Base-by-base conservation (phyloP, 2,797 vertebrate species). In the Takifugu ocellatus region DNA sequence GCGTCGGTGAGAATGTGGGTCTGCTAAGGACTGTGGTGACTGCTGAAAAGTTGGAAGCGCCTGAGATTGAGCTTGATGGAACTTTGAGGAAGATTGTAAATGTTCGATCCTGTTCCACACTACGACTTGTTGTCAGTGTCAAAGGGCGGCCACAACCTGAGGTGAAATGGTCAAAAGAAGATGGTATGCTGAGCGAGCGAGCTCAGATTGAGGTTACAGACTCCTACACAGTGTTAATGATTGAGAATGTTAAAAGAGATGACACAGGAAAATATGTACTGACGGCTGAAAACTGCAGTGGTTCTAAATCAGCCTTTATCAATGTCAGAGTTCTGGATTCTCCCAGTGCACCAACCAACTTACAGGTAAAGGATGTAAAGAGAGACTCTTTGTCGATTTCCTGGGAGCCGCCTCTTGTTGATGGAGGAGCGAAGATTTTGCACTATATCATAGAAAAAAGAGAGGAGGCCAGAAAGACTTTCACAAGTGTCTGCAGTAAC, bases 371-470 rank as follows among this genome's bases (percentile, higher is more conserved):
- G 78, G 96, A 99, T 88, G 89, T 98, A 51, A 98, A 92, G 74
- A 97, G 87, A 89, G 93, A 96, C 81, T 97, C 89, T 6, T 94
- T 97, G 53, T 90, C 84, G 25, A 74, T 99, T 66, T 92, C 94
- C 42, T 99, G 97, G 97, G 96, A 97, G 56, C 85, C 94, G 39
- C 97, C 97, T 51, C 88, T 94, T 69, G 94, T 98, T 86, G 97
- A 99, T 59, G 97, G 97, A 0, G 97, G 97, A 81, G 88, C 94
- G 74, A 98, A 98, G 87, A 96, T 99, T 85, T 96, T 91, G 31
- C 94, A 98, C 78, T 99, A 99, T 46, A 81, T 97, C 2, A 84
- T 99, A 52, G 97, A 99, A 89, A 99, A 98, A 78, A 87, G 96
- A 77, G 96, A 99, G 83, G 93, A 95, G 44, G 93, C 93, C 25